These are phyloP conservation scores for Charadrius vociferus DNA, from an alignment of 2,113 vertebrate species.

Conservation along the genomic window DNA sequence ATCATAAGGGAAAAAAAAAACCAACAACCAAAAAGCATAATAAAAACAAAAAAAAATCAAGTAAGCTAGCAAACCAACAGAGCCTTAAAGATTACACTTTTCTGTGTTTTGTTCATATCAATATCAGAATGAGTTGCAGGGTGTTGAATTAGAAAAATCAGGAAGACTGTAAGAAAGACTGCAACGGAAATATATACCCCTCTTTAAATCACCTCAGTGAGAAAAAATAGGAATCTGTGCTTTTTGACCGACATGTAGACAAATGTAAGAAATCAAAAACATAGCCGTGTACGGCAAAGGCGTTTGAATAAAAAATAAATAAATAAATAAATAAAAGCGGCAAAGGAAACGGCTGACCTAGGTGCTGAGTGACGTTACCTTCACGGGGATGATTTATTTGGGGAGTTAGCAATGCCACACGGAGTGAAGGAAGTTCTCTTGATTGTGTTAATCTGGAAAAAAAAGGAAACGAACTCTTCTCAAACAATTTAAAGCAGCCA, in stretches of 20 bases:
- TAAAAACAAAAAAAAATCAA: neutral
- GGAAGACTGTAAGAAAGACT: neutral
- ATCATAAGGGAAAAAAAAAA: neutral
- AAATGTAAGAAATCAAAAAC: neutral
- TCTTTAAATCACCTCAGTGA: neutral
- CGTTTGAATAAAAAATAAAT: neutral
- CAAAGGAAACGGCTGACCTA: neutral
- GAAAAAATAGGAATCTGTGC: neutral
- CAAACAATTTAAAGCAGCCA: neutral
- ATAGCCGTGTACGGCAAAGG: accelerated
- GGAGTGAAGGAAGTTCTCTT: neutral
- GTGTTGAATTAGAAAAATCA: neutral
- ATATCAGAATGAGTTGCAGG: accelerated
- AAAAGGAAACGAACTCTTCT: accelerated
- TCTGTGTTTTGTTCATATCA: neutral
- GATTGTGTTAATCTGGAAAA: too few relatives aligned
- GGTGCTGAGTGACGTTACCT: neutral
- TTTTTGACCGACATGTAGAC: neutral
- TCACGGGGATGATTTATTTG: neutral
- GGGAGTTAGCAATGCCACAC: neutral
- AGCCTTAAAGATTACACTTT: neutral
- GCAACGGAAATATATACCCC: accelerated
- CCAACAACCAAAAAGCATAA: neutral
- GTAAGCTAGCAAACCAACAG: neutral
- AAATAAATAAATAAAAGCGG: neutral